phyloP scores from a whole-genome alignment of 2,113 vertebrate genomes.

The mouse (Mus musculus) region DNA sequence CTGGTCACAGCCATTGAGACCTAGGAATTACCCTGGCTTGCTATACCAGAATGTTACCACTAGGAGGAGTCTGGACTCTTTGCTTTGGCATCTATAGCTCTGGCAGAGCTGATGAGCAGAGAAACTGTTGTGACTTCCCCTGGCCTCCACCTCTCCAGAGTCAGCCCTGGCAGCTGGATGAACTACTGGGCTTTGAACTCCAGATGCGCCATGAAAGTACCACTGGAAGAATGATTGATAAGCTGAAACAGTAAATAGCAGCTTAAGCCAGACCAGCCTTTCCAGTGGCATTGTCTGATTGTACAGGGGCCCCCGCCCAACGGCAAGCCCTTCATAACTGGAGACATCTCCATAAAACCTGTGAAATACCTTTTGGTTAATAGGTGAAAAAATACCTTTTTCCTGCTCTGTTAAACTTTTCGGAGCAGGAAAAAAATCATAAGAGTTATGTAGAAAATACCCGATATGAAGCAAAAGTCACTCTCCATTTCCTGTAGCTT shows the following conservation, averaged over 20 bases:
- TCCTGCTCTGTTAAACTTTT: not conserved
- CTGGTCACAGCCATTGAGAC: not conserved
- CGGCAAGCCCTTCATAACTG: not conserved
- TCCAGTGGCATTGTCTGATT: not conserved
- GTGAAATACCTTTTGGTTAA: not conserved
- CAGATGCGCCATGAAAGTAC: not conserved
- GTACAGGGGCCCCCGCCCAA: not conserved
- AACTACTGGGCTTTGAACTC: not conserved
- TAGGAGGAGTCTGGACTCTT: not conserved
- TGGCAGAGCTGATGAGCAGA: not conserved
- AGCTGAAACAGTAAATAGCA: no score
- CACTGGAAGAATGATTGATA: not conserved
- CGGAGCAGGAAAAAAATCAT: not conserved
- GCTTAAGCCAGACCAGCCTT: not conserved
- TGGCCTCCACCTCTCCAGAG: not conserved
- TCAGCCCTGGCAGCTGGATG: not conserved
- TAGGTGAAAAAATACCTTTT: not conserved
- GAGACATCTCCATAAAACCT: not conserved
- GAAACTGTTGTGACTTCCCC: not conserved
- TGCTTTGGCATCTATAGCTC: no score
- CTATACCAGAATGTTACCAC: not conserved
- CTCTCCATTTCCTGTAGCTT: not conserved
- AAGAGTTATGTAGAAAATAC: not conserved
- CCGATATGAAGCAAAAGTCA: constrained; percentile 14
- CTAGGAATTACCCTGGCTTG: not conserved